These are phyloP conservation scores for Nomada ferruginata DNA, from an alignment of 2,888 invertebrate genomes.

Conservation along the genomic window DNA sequence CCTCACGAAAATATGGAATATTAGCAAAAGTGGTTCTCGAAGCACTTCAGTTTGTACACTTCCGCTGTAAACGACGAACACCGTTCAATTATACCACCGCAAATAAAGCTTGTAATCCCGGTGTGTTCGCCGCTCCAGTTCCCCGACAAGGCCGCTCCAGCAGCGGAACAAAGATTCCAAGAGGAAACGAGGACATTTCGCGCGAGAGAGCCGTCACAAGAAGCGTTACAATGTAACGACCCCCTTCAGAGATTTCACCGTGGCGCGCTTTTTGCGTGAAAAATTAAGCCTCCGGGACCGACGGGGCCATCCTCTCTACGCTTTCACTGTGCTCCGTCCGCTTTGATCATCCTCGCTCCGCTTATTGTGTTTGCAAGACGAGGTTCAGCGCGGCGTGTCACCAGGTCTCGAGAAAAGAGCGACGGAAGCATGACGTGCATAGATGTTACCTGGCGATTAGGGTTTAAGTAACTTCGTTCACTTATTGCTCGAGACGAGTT, in stretches of 20 bases:
- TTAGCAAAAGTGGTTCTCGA: too few species aligned
- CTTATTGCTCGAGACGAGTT: too few species aligned
- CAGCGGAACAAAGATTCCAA: conserved; percentile 42
- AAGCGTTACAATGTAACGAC: conserved; percentile 45
- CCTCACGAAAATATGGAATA: too few species aligned
- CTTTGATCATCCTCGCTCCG: conserved; percentile 46
- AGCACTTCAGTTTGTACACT: too few species aligned
- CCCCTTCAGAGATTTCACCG: conserved; percentile 24
- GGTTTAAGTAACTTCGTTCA: neutral
- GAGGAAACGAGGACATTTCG: conserved; percentile 47
- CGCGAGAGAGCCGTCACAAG: conserved; percentile 43
- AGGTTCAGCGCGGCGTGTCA: neutral
- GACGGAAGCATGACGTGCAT: conserved; percentile 7
- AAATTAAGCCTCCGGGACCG: conserved; percentile 48
- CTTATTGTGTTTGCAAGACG: conserved; percentile 44
- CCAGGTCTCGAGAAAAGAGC: conserved; percentile 14
- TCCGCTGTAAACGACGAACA: conserved; percentile 58
- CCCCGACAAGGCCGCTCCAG: conserved; percentile 33
- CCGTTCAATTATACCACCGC: conserved; percentile 13
- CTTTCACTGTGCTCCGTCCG: conserved; percentile 25
- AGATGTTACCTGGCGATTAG: neutral
- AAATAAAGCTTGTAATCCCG: conserved; percentile 47
- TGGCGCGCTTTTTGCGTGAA: conserved; percentile 46
- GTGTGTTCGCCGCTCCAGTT: conserved; percentile 26
- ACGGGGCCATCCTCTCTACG: neutral